These are phyloP conservation scores for Drosophila biarmipes DNA, from an alignment of 1,140 invertebrate species.

Conservation along the genomic window DNA sequence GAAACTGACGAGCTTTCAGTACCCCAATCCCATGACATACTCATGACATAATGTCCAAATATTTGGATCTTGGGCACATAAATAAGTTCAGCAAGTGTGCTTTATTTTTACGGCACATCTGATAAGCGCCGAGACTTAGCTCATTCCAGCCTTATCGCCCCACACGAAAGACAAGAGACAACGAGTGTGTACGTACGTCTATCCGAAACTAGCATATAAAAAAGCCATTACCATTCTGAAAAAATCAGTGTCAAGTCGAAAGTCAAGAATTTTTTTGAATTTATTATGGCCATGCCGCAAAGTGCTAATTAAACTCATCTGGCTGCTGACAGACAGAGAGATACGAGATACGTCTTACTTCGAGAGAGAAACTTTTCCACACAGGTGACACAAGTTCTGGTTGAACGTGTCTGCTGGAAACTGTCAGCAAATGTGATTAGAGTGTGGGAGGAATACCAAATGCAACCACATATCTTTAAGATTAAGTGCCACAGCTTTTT, in stretches of 20 bases:
- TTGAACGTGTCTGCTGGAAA: conserved; percentile 4
- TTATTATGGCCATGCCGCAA: conserved; percentile 48
- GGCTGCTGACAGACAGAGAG: conserved; percentile 15
- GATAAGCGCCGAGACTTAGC: conserved; percentile 50
- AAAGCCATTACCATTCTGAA: conserved; percentile 12
- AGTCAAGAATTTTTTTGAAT: conserved; percentile 26
- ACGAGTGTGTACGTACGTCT: conserved; percentile 6
- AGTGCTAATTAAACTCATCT: conserved; percentile 67
- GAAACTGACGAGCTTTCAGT: conserved; percentile 4
- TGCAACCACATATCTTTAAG: conserved; percentile 1
- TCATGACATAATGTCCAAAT: conserved; percentile 64
- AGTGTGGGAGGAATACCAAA: conserved; percentile 4
- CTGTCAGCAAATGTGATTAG: conserved; percentile 28
- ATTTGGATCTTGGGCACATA: conserved; percentile 64
- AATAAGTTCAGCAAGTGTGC: conserved; percentile 47
- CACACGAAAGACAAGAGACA: conserved; percentile 28
- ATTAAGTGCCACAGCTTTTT: conserved; percentile 1
- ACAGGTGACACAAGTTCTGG: conserved; percentile 19
- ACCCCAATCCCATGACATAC: conserved; percentile 10
- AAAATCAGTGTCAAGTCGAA: conserved; percentile 43
- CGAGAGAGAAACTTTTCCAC: conserved; percentile 14
- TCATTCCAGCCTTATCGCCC: conserved; percentile 51
- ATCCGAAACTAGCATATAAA: conserved; percentile 30
- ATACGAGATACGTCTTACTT: conserved; percentile 16
- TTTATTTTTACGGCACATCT: conserved; percentile 39